phyloP scores from a whole-genome alignment of 2,888 invertebrate species.

The Oegoconia quadripuncta region DNA sequence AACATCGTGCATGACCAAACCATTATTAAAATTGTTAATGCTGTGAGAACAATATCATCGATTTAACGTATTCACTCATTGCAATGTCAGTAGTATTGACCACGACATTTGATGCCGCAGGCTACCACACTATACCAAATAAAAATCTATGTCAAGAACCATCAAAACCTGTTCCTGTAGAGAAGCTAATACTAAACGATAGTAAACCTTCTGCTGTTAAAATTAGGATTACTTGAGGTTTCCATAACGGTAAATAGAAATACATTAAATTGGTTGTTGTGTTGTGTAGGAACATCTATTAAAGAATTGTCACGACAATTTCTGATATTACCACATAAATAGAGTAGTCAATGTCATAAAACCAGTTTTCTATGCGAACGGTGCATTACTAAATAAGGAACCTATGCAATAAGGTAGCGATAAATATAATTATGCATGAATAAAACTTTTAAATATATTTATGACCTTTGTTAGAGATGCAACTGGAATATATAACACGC shows the following conservation, averaged over 20 bases:
- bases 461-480: too few relatives aligned
- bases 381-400: conserved; percentile 3
- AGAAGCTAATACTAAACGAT: too few relatives aligned
- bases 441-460: too few relatives aligned
- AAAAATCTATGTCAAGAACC: conserved; percentile 53
- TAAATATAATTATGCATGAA: too few relatives aligned
- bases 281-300: conserved; percentile 28
- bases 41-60: conserved; percentile 10
- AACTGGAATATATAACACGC: too few relatives aligned
- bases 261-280: too few relatives aligned
- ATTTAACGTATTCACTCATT: conserved; percentile 4
- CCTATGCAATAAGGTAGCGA: not conserved
- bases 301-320: conserved; percentile 41
- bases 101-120: conserved; percentile 33
- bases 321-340: conserved; percentile 13
- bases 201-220: too few relatives aligned
- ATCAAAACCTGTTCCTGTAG: too few relatives aligned
- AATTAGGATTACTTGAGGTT: too few relatives aligned
- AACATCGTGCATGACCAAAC: not conserved
- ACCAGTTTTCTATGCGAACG: not conserved
- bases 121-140: conserved; percentile 35
- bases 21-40: not conserved
- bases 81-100: conserved; percentile 44
- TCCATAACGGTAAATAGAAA: too few relatives aligned
- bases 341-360: conserved; percentile 6